phyloP scores from a whole-genome alignment of 2,113 vertebrate genomes.

The Prionailurus bengalensis region DNA sequence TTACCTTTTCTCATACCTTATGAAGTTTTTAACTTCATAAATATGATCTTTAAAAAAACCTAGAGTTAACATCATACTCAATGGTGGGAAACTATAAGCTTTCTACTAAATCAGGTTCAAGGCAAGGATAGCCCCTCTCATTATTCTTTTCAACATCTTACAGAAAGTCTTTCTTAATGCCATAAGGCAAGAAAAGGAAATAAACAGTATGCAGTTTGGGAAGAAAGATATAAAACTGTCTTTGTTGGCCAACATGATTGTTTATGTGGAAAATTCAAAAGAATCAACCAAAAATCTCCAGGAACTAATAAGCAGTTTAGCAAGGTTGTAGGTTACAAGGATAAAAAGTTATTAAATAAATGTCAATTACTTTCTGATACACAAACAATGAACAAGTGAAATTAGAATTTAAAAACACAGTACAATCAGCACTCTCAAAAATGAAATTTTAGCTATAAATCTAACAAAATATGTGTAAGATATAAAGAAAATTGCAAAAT shows the following conservation, averaged over 20 bases:
- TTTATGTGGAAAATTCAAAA: neutral
- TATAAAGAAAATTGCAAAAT: neutral
- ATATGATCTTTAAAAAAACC: neutral
- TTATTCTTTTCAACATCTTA: neutral
- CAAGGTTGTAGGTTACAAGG: neutral
- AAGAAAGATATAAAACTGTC: neutral
- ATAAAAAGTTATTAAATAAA: neutral
- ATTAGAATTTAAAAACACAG: neutral
- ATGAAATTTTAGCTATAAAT: neutral
- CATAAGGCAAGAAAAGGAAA: neutral
- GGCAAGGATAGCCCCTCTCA: neutral
- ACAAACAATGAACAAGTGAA: neutral
- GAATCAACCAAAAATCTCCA: neutral
- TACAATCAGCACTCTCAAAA: neutral
- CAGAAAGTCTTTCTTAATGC: neutral
- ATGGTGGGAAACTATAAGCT: neutral
- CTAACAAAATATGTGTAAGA: neutral
- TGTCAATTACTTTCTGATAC: neutral
- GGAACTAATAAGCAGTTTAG: neutral
- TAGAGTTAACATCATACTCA: neutral
- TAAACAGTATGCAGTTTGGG: neutral
- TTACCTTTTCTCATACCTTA: neutral
- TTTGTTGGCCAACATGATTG: neutral
- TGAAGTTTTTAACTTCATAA: neutral
- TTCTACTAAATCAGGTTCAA: neutral